phyloP scores from a whole-genome alignment of 2,888 invertebrate species.

The Gisinianus flammeolus region DNA sequence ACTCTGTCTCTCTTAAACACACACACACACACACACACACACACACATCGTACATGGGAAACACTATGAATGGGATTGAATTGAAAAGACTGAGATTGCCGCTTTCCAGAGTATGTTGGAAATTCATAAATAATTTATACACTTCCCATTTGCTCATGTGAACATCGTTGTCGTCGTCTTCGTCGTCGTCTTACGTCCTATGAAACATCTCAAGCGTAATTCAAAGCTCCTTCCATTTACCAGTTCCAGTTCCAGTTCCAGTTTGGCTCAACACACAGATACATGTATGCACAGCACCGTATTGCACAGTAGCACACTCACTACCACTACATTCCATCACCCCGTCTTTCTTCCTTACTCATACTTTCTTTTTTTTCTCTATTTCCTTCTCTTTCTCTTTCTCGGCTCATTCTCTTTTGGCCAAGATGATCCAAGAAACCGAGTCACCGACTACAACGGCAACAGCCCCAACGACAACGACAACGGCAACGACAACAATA shows the following conservation, averaged over 20 bases:
- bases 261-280: background rate
- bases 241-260: background rate
- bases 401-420: background rate
- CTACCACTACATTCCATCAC: background rate
- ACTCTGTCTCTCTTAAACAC: background rate
- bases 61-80: background rate
- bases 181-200: too few relatives aligned
- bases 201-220: constrained; percentile 7
- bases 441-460: too few relatives aligned
- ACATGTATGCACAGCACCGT: background rate
- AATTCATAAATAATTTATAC: constrained; percentile 35
- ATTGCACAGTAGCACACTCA: background rate
- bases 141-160: background rate
- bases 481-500: too few relatives aligned
- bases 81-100: background rate
- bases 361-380: background rate
- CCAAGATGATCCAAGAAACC: too few relatives aligned
- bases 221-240: background rate
- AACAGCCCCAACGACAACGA: too few relatives aligned
- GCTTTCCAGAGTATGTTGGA: background rate
- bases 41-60: background rate
- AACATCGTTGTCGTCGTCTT: too few relatives aligned
- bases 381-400: background rate
- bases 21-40: background rate
- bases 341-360: background rate